Evolutionary conservation across 2,797 vertebrate species (phyloP).

Genomic region (Eulemur mongoz): DNA sequence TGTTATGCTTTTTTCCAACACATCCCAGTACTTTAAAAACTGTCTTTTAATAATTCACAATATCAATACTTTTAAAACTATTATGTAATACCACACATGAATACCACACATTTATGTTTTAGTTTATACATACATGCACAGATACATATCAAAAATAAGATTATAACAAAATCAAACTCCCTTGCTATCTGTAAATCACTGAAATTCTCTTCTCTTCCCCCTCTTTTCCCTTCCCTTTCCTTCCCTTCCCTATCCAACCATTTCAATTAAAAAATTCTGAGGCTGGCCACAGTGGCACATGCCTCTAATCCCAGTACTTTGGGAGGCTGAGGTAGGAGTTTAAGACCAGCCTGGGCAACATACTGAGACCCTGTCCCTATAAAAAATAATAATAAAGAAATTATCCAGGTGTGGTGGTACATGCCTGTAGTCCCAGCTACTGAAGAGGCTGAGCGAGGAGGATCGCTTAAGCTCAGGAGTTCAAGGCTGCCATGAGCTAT

Average conservation of each 20-base stretch:
- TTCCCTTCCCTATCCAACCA: background rate
- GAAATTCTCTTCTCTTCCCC: background rate
- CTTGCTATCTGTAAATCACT: background rate
- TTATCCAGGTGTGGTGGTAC: background rate
- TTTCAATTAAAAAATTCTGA: background rate
- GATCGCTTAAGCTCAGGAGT: background rate
- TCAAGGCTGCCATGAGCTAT: background rate
- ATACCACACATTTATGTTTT: background rate
- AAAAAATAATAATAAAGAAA: background rate
- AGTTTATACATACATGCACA: background rate
- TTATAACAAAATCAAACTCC: background rate
- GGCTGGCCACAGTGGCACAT: background rate
- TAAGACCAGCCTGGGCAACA: background rate
- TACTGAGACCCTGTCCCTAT: background rate
- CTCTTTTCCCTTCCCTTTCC: background rate
- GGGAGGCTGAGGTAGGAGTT: background rate
- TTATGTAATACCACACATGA: background rate
- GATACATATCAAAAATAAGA: background rate
- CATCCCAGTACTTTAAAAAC: background rate
- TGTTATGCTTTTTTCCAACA: background rate
- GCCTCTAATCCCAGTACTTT: background rate
- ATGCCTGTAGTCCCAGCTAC: background rate
- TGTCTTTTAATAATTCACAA: background rate
- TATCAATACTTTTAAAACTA: background rate
- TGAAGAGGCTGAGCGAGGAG: background rate